Percentiles rank a stretch among this genome's conserved stretches.
Evolutionary conservation across 2,113 vertebrate genomes (phyloP).

Genomic region (Dolichotis patagonum): DNA sequence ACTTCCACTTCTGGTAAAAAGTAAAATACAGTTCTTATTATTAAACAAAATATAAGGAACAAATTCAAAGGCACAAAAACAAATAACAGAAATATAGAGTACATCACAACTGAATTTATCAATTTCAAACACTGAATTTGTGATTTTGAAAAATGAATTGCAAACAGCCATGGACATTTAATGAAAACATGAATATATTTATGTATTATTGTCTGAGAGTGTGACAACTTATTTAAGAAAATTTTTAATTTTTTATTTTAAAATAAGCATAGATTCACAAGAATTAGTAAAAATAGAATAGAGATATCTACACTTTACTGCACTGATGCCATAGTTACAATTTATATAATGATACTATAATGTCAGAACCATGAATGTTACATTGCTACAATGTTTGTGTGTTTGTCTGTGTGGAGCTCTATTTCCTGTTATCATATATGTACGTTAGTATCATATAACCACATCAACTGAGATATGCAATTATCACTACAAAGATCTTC

Average conservation of each 20-base stretch:
- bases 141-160: background rate
- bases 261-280: background rate
- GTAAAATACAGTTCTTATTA: background rate
- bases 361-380: background rate
- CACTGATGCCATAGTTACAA: background rate
- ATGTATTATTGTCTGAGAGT: background rate
- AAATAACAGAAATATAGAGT: background rate
- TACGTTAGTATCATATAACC: background rate
- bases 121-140: background rate
- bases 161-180: background rate
- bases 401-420: background rate
- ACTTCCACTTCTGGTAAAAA: background rate
- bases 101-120: background rate
- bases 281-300: background rate
- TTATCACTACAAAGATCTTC: background rate
- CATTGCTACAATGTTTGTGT: background rate
- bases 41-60: background rate
- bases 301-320: background rate
- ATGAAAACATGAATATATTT: slow-evolving; percentile 30
- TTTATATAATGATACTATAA: background rate
- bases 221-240: background rate
- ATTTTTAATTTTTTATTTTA: background rate
- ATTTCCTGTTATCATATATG: background rate
- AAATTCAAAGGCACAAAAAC: background rate
- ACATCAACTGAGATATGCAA: background rate